Percentiles rank a stretch among this genome's conserved stretches.
Conservation (phyloP, 2,797 vertebrate species). For the Etheostoma nigrum region DNA sequence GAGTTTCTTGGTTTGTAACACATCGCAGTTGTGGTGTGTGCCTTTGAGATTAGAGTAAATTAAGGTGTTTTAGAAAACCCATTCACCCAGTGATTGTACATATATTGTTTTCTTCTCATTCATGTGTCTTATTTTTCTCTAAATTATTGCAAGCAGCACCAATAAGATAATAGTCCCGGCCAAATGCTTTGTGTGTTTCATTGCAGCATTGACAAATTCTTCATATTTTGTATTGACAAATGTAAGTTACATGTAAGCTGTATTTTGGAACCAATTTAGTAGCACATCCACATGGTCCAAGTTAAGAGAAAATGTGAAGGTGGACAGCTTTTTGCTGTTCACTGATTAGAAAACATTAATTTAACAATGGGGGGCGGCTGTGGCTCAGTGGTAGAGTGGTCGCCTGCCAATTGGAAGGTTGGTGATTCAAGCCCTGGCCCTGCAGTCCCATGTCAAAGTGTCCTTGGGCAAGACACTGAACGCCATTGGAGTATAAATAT, state of each 20-base stretch:
- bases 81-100: not conserved
- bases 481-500: too few relatives aligned
- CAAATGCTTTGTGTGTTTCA: not conserved
- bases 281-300: not conserved
- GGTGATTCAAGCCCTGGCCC: too few relatives aligned
- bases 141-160: not conserved
- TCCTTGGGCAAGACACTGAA: too few relatives aligned
- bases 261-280: not conserved
- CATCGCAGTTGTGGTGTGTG: not conserved
- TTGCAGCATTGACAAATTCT: not conserved
- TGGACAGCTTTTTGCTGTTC: not conserved
- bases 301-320: not conserved
- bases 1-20: not conserved
- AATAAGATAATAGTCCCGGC: not conserved
- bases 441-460: too few relatives aligned
- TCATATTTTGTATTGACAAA: not conserved
- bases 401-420: too few relatives aligned
- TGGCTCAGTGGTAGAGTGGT: too few relatives aligned
- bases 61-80: not conserved
- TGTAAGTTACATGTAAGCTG: not conserved
- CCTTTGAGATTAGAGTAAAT: conserved; percentile 1
- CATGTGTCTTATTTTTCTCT: not conserved
- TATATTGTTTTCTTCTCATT: not conserved
- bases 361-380: too few relatives aligned
- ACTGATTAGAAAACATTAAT: not conserved